Conservation (phyloP, 1,140 invertebrate genomes). For the Sarcophaga peregrina region DNA sequence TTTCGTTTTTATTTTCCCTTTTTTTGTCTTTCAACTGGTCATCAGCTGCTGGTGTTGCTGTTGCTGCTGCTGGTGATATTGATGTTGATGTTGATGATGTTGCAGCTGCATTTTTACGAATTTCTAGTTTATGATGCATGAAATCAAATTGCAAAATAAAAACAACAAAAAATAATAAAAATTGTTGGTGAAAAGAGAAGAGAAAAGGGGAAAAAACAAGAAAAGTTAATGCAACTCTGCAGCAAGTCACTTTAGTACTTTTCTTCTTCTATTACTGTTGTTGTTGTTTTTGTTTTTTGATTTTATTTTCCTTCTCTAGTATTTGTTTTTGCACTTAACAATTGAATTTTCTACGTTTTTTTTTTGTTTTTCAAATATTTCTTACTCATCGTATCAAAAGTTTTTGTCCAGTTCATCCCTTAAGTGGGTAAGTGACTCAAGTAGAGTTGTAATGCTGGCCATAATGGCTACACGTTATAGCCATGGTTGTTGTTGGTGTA, state of each 20-base stretch:
- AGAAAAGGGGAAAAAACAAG: too few relatives aligned
- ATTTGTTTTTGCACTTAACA: neutral
- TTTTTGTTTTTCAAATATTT: too few relatives aligned
- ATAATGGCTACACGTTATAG: too few relatives aligned
- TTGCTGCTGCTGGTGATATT: neutral
- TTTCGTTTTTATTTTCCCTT: too few relatives aligned
- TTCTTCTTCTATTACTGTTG: neutral
- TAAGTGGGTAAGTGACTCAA: neutral
- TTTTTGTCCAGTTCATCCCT: neutral
- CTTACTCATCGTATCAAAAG: neutral
- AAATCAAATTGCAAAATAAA: slow-evolving; percentile 6
- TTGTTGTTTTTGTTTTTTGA: neutral
- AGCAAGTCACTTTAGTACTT: too few relatives aligned
- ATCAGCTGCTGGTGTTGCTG: neutral
- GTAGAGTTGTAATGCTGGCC: too few relatives aligned
- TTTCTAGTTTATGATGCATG: slow-evolving; percentile 15
- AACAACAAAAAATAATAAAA: neutral
- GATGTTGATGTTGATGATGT: neutral
- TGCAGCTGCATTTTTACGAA: neutral
- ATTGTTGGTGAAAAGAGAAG: neutral
- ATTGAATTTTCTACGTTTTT: too few relatives aligned
- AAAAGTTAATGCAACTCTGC: too few relatives aligned
- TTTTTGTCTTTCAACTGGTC: neutral
- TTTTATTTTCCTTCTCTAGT: neutral
- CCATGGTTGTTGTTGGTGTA: too few relatives aligned